phyloP scores from a whole-genome alignment of 2,113 vertebrate species.

The Saccopteryx bilineata region DNA sequence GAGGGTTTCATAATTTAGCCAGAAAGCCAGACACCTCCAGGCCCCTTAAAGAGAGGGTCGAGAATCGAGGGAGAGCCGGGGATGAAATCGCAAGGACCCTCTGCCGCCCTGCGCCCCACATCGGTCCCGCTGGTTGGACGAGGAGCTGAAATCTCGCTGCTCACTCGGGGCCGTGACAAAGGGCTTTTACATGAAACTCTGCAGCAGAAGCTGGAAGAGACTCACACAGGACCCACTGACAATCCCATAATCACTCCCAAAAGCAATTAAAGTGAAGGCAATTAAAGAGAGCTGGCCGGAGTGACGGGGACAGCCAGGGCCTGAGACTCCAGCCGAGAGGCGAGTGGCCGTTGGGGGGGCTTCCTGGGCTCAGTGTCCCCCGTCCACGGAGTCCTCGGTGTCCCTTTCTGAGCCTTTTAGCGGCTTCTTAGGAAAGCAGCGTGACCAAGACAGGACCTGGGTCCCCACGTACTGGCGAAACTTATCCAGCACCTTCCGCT shows the following conservation, averaged over 20 bases:
- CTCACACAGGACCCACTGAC: conserved; percentile 53
- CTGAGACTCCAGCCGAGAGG: not conserved
- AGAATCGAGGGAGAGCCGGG: conserved; percentile 75
- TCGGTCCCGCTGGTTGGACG: conserved; percentile 76
- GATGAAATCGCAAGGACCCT: accelerated
- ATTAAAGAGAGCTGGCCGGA: too few relatives aligned
- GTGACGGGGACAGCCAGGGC: accelerated
- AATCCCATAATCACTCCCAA: conserved; percentile 62
- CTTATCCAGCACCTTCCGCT: not conserved
- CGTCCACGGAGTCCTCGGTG: accelerated
- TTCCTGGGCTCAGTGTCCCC: not conserved
- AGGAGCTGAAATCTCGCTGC: conserved; percentile 71
- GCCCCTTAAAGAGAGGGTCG: conserved; percentile 79
- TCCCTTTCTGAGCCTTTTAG: not conserved
- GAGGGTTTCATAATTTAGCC: conserved; percentile 80
- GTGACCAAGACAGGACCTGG: accelerated
- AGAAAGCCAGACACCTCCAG: conserved; percentile 79
- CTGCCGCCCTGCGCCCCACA: accelerated
- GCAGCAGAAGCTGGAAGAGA: conserved; percentile 70
- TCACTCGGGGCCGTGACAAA: conserved; percentile 73
- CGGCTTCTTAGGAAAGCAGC: not conserved
- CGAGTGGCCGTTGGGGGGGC: not conserved
- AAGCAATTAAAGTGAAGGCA: conserved; percentile 51
- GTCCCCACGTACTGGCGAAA: accelerated
- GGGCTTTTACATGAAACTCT: conserved; percentile 72